phyloP scores from a whole-genome alignment of 1,140 invertebrate species.

The Geopemphigus sp. region DNA sequence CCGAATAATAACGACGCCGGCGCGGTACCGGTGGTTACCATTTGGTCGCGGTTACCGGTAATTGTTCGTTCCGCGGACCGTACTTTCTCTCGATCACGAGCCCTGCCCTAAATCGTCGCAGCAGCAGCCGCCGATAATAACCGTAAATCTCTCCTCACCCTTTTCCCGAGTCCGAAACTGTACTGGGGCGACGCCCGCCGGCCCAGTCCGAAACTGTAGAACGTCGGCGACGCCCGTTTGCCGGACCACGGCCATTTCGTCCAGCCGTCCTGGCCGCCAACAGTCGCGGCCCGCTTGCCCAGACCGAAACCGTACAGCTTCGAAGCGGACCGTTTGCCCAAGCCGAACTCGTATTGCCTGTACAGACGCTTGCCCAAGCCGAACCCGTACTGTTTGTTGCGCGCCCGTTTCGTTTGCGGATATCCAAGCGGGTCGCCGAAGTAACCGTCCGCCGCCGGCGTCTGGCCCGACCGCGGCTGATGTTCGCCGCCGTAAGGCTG shows the following conservation, averaged over 20 bases:
- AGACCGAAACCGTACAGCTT: slow-evolving; percentile 64
- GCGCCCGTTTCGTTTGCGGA: slow-evolving; percentile 53
- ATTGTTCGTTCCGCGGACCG: too few relatives aligned
- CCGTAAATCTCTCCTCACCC: too few relatives aligned
- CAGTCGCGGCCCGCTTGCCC: slow-evolving; percentile 55
- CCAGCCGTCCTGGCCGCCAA: too few relatives aligned
- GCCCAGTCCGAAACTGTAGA: slow-evolving; percentile 54
- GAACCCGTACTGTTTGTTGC: slow-evolving; percentile 48
- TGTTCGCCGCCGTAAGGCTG: neutral
- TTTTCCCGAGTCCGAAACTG: slow-evolving; percentile 49
- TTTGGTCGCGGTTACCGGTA: too few relatives aligned
- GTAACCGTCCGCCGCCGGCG: neutral
- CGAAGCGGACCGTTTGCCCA: slow-evolving; percentile 52
- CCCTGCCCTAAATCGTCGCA: too few relatives aligned
- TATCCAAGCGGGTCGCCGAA: slow-evolving; percentile 18
- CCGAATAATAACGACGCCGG: too few relatives aligned
- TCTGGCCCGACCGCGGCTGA: neutral
- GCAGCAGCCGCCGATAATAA: too few relatives aligned
- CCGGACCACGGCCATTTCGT: slow-evolving; percentile 57
- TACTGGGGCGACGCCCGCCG: slow-evolving; percentile 52
- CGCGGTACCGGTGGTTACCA: too few relatives aligned
- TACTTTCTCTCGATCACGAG: too few relatives aligned
- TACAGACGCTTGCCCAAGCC: slow-evolving; percentile 52
- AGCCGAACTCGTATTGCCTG: slow-evolving; percentile 50
- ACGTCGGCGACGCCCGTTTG: slow-evolving; percentile 54